These are phyloP conservation scores for Pseudomyrmex sp. DNA, from an alignment of 1,140 invertebrate species.

Conservation along the genomic window DNA sequence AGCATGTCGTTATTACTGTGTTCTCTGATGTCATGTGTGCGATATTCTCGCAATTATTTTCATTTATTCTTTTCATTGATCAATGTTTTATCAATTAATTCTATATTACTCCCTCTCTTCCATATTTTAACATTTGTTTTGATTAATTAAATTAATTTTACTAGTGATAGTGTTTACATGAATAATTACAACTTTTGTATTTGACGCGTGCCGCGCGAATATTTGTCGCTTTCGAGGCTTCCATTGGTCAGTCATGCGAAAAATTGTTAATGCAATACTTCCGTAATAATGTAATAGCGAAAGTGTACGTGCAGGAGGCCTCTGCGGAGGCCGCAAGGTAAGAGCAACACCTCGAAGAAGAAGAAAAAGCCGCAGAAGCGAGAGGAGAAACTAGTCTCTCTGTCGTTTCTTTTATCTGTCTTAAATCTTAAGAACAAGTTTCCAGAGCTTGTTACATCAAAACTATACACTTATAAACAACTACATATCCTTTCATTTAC, in stretches of 20 bases:
- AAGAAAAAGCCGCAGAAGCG: slow-evolving; percentile 50
- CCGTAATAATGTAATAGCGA: slow-evolving; percentile 63
- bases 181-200: neutral
- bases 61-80: neutral
- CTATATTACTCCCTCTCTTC: neutral
- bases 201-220: neutral
- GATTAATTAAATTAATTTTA: neutral
- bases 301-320: slow-evolving; percentile 63
- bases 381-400: slow-evolving; percentile 58
- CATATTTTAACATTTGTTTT: neutral
- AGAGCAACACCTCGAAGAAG: slow-evolving; percentile 55
- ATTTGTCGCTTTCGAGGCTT: slow-evolving; percentile 18
- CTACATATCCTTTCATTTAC: slow-evolving; percentile 61
- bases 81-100: neutral
- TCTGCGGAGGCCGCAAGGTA: slow-evolving; percentile 53
- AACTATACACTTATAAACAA: slow-evolving; percentile 45
- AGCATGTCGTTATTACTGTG: neutral
- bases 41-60: too few species aligned
- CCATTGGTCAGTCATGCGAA: slow-evolving; percentile 20
- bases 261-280: slow-evolving; percentile 49
- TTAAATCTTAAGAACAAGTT: slow-evolving; percentile 75
- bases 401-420: slow-evolving; percentile 58
- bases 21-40: too few species aligned
- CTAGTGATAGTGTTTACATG: neutral
- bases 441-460: slow-evolving; percentile 57